A percentile compares a stretch with the other conserved stretches of the same genome.
Evolutionary conservation across 2,888 invertebrate species (phyloP).

Genomic region (Timandra comae): DNA sequence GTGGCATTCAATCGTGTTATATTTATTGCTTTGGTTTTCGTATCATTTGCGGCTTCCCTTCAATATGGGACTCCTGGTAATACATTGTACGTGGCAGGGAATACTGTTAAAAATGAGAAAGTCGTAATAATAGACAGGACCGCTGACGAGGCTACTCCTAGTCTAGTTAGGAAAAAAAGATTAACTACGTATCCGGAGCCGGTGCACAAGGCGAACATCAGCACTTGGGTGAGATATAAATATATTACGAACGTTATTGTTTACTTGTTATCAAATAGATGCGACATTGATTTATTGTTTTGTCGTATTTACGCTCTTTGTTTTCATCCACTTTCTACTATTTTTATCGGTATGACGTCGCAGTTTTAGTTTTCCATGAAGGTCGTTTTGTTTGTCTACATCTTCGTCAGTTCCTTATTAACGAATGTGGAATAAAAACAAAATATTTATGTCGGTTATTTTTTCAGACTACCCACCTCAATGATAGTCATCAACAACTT

Average conservation of each 20-base stretch:
- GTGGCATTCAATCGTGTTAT: conserved; percentile 47
- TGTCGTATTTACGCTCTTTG: conserved; percentile 21
- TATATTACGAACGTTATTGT: conserved; percentile 30
- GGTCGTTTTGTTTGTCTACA: conserved; percentile 21
- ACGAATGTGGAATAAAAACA: too few relatives aligned
- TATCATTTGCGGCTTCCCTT: conserved; percentile 41
- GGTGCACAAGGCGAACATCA: conserved; percentile 53
- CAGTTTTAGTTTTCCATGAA: conserved; percentile 22
- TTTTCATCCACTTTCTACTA: conserved; percentile 33
- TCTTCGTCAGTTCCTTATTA: conserved; percentile 3
- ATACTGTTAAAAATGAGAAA: conserved; percentile 32
- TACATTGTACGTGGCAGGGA: conserved; percentile 57
- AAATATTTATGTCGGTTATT: conserved; percentile 7
- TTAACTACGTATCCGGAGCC: conserved; percentile 48
- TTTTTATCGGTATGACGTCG: conserved; percentile 30
- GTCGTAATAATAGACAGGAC: conserved; percentile 49
- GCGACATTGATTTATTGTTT: conserved; percentile 26
- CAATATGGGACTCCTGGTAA: conserved; percentile 44
- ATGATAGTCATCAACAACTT: conserved; percentile 91
- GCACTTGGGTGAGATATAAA: conserved; percentile 67
- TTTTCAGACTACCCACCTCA: conserved; percentile 83
- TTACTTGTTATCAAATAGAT: conserved; percentile 21
- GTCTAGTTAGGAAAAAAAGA: conserved; percentile 54
- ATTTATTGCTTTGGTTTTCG: conserved; percentile 44
- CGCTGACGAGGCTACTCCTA: conserved; percentile 28